phyloP scores from a whole-genome alignment of 2,797 vertebrate species.

The Hafferia zeledoni region DNA sequence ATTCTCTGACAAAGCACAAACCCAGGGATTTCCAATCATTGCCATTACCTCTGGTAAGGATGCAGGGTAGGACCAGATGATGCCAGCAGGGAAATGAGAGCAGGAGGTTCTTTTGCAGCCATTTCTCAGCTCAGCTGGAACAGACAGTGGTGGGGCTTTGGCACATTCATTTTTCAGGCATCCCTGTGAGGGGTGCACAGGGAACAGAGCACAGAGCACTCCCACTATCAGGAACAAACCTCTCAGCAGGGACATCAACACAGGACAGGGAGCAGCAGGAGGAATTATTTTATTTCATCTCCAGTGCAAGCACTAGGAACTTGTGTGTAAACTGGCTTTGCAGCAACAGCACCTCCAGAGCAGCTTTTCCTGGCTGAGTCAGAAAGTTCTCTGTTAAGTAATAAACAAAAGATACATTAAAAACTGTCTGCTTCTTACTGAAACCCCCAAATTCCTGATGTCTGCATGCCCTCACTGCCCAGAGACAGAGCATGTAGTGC shows the following conservation, averaged over 20 bases:
- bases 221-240: neutral
- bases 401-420: neutral
- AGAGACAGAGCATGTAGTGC: neutral
- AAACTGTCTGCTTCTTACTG: neutral
- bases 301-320: neutral
- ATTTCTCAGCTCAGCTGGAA: neutral
- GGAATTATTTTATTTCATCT: neutral
- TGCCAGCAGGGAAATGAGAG: neutral
- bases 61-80: neutral
- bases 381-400: neutral
- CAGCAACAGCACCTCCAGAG: neutral
- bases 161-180: neutral
- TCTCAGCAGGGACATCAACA: neutral
- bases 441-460: neutral
- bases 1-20: neutral
- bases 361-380: neutral
- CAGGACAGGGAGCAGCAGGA: neutral
- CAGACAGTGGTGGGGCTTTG: neutral
- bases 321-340: neutral
- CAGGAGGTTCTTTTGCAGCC: neutral
- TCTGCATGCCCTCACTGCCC: neutral
- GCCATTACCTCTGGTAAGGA: neutral
- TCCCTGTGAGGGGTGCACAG: neutral
- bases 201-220: neutral
- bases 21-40: neutral